These are phyloP conservation scores for Pluvialis apricaria DNA, from an alignment of 2,113 vertebrate genomes.

Conservation along the genomic window DNA sequence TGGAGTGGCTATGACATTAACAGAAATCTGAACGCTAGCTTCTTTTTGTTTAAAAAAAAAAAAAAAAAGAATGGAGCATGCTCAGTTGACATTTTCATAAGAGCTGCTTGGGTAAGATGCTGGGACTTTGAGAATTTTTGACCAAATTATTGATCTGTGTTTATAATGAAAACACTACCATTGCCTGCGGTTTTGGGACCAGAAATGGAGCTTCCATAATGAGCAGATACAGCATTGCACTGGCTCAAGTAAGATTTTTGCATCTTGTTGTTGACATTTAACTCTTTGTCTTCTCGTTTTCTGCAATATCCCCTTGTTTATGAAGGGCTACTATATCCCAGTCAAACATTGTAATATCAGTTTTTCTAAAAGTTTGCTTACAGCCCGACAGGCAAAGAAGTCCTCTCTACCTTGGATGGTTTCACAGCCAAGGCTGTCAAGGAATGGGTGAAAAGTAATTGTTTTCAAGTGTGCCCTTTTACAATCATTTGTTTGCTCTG, in stretches of 20 bases:
- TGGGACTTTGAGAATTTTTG: not conserved
- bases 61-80: not conserved
- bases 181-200: not conserved
- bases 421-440: slow-evolving; percentile 81
- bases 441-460: slow-evolving; percentile 83
- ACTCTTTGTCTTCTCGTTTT: slow-evolving; percentile 11
- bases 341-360: not conserved
- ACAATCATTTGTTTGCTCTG: slow-evolving; percentile 88
- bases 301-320: slow-evolving; percentile 6
- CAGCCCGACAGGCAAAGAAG: slow-evolving; percentile 45
- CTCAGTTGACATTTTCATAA: not conserved
- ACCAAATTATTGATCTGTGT: not conserved
- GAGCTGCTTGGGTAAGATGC: not conserved
- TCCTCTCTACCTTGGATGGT: slow-evolving; percentile 73
- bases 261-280: slow-evolving; percentile 1
- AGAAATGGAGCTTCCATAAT: not conserved
- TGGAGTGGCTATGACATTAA: not conserved
- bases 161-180: not conserved
- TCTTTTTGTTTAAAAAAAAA: not conserved
- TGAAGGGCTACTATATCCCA: slow-evolving; percentile 5
- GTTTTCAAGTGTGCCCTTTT: slow-evolving; percentile 87
- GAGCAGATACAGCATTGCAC: not conserved
- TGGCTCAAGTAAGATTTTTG: slow-evolving; percentile 6
- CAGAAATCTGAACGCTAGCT: not conserved
- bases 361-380: slow-evolving; percentile 62